Evolutionary conservation across 1,140 invertebrate genomes (phyloP), one percentile per base, ranked within the genome.

Genomic region (Drosophila obscura): DNA sequence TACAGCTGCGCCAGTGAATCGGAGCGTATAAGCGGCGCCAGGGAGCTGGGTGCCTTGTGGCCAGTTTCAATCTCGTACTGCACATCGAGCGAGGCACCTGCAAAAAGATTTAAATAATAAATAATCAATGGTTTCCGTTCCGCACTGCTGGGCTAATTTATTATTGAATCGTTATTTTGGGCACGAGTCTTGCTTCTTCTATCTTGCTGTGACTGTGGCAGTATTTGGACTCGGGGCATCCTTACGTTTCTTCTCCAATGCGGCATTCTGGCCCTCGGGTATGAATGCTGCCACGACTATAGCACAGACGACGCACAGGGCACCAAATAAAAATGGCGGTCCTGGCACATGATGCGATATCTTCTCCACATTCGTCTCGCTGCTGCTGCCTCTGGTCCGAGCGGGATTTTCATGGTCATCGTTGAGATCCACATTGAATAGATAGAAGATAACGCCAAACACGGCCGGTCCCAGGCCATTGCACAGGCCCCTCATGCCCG

Each of bases 251-350:
- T 90, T 92, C 71, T 92, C 91, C 92, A 90, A 93, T 78, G 92
- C 85, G 53, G 93, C 88, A 65, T 92, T 93, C 74, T 92, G 93
- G 65, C 94, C 93, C 81, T 97, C 96, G 35, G 97, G 97, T 90
- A 99, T 97, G 93, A 98, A 98, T 52, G 96, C 95, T 48, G 97
- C 96, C 69, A 99, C 97, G 64, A 98, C 92, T 81, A 99, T 94
- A 31, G 99, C 99, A 92, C 97, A 96, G 73, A 99, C 96, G 56
- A 99, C 99, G 91, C 99, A 94, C 88, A 99, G 94, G 55, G 98
- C 97, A 60, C 99, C 99, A 93, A 99, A 98, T 31, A 99, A 97
- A 93, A 99, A 99, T n/a, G 99, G 98, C 50, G 99, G 99, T n/a
- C 99, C 99, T 49, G 98, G 98, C 77, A 99, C 95, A 78, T 99